A percentile compares a stretch with the other conserved stretches of the same genome.
Conservation (phyloP, 2,888 invertebrate genomes). For the Trichogramma evanescens region DNA sequence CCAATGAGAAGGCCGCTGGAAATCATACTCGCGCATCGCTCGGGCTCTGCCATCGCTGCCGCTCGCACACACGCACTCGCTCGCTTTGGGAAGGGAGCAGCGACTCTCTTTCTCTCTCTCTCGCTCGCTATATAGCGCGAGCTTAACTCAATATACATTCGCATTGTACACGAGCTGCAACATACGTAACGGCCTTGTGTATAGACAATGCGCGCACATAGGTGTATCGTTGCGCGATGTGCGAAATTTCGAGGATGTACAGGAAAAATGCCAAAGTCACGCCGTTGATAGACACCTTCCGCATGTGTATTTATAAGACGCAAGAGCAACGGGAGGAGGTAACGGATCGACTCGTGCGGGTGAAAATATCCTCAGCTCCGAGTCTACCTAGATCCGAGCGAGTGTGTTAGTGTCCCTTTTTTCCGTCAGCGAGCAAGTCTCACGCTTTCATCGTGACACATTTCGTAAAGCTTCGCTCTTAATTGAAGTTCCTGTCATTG, state of each 20-base stretch:
- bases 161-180: slow-evolving; percentile 34
- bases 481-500: slow-evolving; percentile 25
- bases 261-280: slow-evolving; percentile 22
- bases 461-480: slow-evolving; percentile 22
- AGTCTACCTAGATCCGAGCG: neutral
- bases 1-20: slow-evolving; percentile 40
- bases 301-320: neutral
- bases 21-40: slow-evolving; percentile 44
- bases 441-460: slow-evolving; percentile 24
- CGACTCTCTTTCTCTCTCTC: slow-evolving; percentile 28
- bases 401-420: neutral
- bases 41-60: slow-evolving; percentile 17
- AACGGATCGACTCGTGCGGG: slow-evolving; percentile 17
- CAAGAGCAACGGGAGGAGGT: slow-evolving; percentile 6
- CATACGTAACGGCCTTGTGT: slow-evolving; percentile 29
- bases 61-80: slow-evolving; percentile 20
- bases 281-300: slow-evolving; percentile 24
- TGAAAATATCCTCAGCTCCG: neutral
- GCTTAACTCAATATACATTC: slow-evolving; percentile 28
- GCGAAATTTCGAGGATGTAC: neutral
- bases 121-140: slow-evolving; percentile 29
- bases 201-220: neutral
- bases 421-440: slow-evolving; percentile 3
- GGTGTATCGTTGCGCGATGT: neutral
- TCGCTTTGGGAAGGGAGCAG: slow-evolving; percentile 5